Base-by-base conservation (phyloP, 2,113 vertebrate genomes). In the Saccopteryx leptura region DNA sequence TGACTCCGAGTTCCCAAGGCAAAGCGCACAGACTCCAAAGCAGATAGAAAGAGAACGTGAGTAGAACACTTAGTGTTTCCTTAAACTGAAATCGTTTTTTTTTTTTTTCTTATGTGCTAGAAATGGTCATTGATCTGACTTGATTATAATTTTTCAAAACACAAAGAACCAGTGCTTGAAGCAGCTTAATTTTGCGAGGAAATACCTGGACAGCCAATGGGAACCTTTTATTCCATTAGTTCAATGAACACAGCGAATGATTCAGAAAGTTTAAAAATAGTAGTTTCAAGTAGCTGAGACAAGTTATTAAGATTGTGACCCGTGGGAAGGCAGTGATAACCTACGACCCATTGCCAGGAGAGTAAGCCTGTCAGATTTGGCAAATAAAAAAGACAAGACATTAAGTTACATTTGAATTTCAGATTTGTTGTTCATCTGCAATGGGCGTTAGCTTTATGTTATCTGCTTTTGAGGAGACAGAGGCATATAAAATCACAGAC, bases 71-170 rank as follows among this genome's bases (percentile, higher is more conserved):
- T 31, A 12, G 21, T 11, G 6, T 52, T 71, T 95, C 31, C 48
- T 72, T 68, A 54, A 31, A 66, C 33, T 24, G 8, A 82, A 79
- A 68, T n/a, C 10, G 39, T 65, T 68, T 52, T 39, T 83, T 65
- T 68, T 52, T 39, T 83, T 24, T 61, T 68, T 88, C n/a, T 28
- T 39, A n/a, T 28, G 46, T 18, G 63, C n/a, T 68, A 84, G 46
- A 95, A 60, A 48, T 66, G 56, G 23, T 61, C 19, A 86, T 56
- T 71, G 31, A 86, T 82, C 17, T 91, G 82, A 80, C 56, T 76
- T 14, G 24, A 76, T 60, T 23, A 46, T 2, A 82, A 19, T 39
- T 83, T 83, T 84, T 91, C 52, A 91, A 79, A 91, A 88, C 69
- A 85, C 69, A 85, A 85, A 7, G 81, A 91, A 17, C 31, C 63